Conservation (phyloP, 92 coral and sea anemone genomes). For the Meandrina meandrites region DNA sequence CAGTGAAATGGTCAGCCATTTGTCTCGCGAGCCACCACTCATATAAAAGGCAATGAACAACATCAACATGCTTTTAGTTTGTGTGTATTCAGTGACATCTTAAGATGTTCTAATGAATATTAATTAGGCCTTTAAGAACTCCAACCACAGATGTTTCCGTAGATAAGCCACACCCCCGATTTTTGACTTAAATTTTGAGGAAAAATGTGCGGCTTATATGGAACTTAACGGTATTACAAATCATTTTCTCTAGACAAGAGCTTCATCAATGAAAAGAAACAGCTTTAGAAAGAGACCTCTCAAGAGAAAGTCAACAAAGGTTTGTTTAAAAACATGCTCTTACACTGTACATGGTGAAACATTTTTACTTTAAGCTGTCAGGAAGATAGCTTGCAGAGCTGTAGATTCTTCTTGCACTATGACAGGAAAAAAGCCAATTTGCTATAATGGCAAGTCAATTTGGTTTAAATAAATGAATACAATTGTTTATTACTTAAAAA, state of each 20-base stretch:
- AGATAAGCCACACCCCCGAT: too few species aligned
- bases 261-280: slow-evolving; percentile 70
- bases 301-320: slow-evolving; percentile 96
- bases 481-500: background rate
- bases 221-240: too few species aligned
- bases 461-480: background rate
- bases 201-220: too few species aligned
- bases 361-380: background rate
- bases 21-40: too few species aligned
- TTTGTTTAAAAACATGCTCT: background rate
- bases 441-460: background rate
- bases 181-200: too few species aligned
- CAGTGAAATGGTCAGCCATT: too few species aligned
- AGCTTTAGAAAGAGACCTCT: slow-evolving; percentile 80
- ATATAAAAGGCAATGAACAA: too few species aligned
- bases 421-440: background rate
- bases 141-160: too few species aligned
- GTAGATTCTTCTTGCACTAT: background rate
- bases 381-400: background rate
- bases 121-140: too few species aligned
- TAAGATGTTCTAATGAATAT: too few species aligned
- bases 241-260: slow-evolving; percentile 54
- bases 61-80: too few species aligned
- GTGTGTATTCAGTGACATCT: too few species aligned
- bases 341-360: background rate